phyloP scores from a whole-genome alignment of 1,140 invertebrate genomes.

The Cotesia glomerata region DNA sequence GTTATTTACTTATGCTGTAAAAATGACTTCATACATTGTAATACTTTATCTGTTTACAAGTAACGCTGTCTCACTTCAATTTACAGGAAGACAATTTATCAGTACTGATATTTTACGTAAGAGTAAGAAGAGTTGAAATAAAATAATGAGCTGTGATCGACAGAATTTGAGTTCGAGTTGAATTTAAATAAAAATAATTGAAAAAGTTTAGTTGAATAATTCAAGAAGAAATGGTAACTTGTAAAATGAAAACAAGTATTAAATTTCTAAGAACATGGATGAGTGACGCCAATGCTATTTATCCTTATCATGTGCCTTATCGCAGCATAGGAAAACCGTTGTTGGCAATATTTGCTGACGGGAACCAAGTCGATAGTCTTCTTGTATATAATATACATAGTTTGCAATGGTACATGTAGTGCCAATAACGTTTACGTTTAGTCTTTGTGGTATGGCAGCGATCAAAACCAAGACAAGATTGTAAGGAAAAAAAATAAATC shows the following conservation, averaged over 20 bases:
- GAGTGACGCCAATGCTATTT: slow-evolving; percentile 21
- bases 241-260: not conserved
- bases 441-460: not conserved
- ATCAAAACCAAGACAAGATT: not conserved
- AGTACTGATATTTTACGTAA: too few species aligned
- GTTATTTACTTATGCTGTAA: too few species aligned
- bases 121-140: too few species aligned
- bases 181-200: not conserved
- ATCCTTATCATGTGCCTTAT: slow-evolving; percentile 45
- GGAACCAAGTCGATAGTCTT: slow-evolving; percentile 37
- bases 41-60: too few species aligned
- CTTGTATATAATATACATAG: too few species aligned
- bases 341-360: slow-evolving; percentile 44
- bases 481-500: not conserved
- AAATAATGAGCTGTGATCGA: too few species aligned
- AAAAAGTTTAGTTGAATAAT: slow-evolving; percentile 5
- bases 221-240: not conserved
- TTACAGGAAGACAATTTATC: too few species aligned
- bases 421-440: not conserved
- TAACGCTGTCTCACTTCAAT: too few species aligned
- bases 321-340: slow-evolving; percentile 40
- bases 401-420: too few species aligned
- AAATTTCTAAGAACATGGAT: slow-evolving; percentile 14
- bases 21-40: too few species aligned
- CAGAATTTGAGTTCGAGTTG: too few species aligned